Evolutionary conservation across 2,888 invertebrate genomes (phyloP).

Genomic region (Lithophane socia): DNA sequence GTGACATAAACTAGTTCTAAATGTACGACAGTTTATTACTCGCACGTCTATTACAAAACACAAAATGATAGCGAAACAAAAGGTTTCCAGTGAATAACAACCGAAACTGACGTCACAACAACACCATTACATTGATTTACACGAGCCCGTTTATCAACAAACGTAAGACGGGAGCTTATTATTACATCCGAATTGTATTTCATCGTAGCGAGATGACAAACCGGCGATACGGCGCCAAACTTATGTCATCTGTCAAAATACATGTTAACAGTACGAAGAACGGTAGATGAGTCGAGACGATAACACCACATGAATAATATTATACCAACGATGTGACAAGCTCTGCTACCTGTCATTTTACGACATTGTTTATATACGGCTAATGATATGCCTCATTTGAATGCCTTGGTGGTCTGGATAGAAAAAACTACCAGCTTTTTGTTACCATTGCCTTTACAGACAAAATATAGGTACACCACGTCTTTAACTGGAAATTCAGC

Average conservation of each 20-base stretch:
- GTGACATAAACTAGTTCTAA: constrained; percentile 9
- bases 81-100: constrained; percentile 59
- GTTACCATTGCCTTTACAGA: constrained; percentile 56
- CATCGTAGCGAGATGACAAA: constrained; percentile 85
- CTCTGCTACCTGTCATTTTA: constrained; percentile 87
- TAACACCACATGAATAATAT: constrained; percentile 82
- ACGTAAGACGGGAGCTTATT: constrained; percentile 90
- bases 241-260: constrained; percentile 91
- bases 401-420: constrained; percentile 87
- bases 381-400: constrained; percentile 88
- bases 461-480: constrained; percentile 36
- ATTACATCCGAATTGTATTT: constrained; percentile 88
- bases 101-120: constrained; percentile 61
- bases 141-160: constrained; percentile 79
- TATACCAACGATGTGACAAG: constrained; percentile 82
- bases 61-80: constrained; percentile 60
- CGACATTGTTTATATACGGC: constrained; percentile 86
- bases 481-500: constrained; percentile 45
- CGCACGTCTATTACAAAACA: constrained; percentile 43
- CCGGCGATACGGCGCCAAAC: constrained; percentile 86
- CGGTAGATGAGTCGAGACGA: constrained; percentile 78
- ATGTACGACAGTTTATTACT: constrained; percentile 28
- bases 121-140: constrained; percentile 85
- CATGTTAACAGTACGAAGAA: constrained; percentile 86
- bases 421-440: constrained; percentile 78